Conservation (phyloP, 2,113 vertebrate genomes). For the Ageneiosus marmoratus region DNA sequence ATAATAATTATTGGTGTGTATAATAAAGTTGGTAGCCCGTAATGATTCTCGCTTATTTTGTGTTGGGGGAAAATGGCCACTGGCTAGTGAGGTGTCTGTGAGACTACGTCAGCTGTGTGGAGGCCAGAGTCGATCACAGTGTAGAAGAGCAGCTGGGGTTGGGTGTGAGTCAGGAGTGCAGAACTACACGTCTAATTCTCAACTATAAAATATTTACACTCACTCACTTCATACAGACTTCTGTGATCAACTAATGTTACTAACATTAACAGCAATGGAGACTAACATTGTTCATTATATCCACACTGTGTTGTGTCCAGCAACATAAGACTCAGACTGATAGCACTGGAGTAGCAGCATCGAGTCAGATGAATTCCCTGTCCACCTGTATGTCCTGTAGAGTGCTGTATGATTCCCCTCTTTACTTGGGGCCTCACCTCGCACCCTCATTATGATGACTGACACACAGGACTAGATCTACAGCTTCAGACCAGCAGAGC, state of each 20-base stretch:
- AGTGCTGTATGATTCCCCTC: not conserved
- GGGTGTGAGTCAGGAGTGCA: not conserved
- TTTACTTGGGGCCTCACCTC: not conserved
- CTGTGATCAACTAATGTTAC: not conserved
- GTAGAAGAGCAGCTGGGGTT: not conserved
- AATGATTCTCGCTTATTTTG: not conserved
- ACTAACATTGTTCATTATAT: not conserved
- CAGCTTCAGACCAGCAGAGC: not conserved
- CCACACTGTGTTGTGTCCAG: not conserved
- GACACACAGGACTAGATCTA: not conserved
- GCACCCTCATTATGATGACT: not conserved
- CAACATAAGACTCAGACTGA: not conserved
- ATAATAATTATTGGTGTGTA: not conserved
- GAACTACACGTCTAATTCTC: not conserved
- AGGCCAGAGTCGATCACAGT: not conserved
- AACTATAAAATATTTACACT: not conserved
- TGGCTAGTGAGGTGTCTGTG: not conserved
- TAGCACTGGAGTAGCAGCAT: not conserved
- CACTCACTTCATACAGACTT: not conserved
- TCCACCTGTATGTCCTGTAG: not conserved
- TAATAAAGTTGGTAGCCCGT: no score
- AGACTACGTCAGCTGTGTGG: not conserved
- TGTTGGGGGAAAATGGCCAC: slow-evolving; percentile 4
- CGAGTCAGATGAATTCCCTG: not conserved
- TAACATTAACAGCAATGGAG: not conserved